Evolutionary conservation across 2,113 vertebrate genomes (phyloP).

Genomic region (Redunca redunca): DNA sequence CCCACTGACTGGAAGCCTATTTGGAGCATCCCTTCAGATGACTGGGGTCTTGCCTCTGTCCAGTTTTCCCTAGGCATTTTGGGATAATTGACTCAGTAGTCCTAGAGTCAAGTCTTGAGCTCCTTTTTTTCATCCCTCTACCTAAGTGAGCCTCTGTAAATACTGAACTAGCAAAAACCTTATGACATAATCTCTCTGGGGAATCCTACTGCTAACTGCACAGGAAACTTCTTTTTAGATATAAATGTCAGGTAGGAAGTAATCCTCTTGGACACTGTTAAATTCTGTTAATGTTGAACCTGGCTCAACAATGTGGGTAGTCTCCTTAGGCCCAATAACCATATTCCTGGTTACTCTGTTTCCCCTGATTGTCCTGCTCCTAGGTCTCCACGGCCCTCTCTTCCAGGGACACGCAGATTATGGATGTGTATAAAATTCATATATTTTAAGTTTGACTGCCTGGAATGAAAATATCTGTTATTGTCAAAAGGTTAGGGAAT

Average conservation of each 20-base stretch:
- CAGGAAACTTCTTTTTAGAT: background rate
- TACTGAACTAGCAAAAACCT: background rate
- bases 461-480: background rate
- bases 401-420: background rate
- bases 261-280: background rate
- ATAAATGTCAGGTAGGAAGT: background rate
- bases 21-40: background rate
- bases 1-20: background rate
- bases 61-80: background rate
- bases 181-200: background rate
- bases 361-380: background rate
- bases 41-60: background rate
- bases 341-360: background rate
- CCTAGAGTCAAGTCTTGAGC: background rate
- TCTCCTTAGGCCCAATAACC: background rate
- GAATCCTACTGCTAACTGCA: background rate
- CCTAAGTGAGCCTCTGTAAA: background rate
- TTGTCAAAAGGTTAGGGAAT: background rate
- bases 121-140: background rate
- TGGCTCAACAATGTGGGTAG: background rate
- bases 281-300: background rate
- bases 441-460: background rate
- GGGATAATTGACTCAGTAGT: background rate
- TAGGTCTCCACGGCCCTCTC: background rate
- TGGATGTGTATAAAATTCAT: background rate